Conservation (phyloP, 2,797 vertebrate species). For the Spheniscus humboldti region DNA sequence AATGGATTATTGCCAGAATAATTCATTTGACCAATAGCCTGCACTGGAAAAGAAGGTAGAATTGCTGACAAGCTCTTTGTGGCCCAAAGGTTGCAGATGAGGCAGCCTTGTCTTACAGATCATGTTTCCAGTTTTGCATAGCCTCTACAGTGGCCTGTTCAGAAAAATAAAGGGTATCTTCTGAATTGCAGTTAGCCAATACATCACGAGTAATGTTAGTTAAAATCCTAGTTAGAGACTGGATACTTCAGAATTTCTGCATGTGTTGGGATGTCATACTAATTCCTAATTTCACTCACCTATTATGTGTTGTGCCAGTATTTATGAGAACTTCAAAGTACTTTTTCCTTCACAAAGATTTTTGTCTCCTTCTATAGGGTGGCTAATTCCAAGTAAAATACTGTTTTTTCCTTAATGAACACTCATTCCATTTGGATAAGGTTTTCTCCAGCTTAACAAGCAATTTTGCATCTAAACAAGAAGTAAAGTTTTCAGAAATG, state of each 20-base stretch:
- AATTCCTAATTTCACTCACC: background rate
- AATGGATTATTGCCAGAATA: background rate
- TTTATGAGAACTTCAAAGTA: background rate
- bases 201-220: background rate
- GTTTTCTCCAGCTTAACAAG: background rate
- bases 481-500: background rate
- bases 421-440: background rate
- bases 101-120: background rate
- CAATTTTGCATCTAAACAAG: background rate
- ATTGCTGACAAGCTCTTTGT: background rate
- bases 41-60: background rate
- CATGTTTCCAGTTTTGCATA: background rate
- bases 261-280: rapidly evolving
- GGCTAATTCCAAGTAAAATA: background rate
- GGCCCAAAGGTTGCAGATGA: background rate
- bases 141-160: background rate
- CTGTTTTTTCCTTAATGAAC: background rate
- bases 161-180: background rate
- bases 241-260: background rate
- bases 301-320: background rate
- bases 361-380: background rate
- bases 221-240: background rate
- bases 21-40: background rate
- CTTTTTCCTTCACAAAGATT: background rate
- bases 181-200: background rate